Base-by-base conservation (phyloP, 2,888 invertebrate species). In the Eumacrocentrus americanus region DNA sequence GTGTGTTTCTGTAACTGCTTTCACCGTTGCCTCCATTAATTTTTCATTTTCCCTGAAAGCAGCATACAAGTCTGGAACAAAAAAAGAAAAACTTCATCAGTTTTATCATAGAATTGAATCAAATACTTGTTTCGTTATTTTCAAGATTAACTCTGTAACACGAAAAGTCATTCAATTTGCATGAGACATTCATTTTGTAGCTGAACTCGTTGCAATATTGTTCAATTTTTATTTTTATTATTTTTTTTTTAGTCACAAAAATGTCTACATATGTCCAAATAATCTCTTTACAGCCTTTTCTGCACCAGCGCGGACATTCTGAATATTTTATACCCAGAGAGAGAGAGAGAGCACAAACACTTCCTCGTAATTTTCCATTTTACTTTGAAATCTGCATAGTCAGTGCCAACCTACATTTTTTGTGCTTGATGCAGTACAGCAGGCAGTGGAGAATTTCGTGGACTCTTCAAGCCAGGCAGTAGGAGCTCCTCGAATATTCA, bases 41-140 rank as follows among this genome's bases (percentile, higher is more conserved):
- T 58, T 52, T 58, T 58, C 40, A 58, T 48, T 57, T 35, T 48
- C 38, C 47, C 12, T 37, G 34, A 29, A 12, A 18, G 25, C 16
- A 40, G n/a, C 16, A 4, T 20, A 42, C n/a, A 23, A 34, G 20
- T 20, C 29, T 35, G n/a, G 22, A n/a, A 9, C 20, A 25, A 18
- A 52, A 35, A 29, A 52, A 6, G n/a, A 52, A 51, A 52, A 58
- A 58, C 14, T 23, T 14, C 25, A 52, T 54, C 22, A 29, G 37
- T 16, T 22, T 46, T 25, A 44, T 52, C 25, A 14, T 48, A n/a
- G 14, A 56, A 47, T 40, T 56, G 37, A 44, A 58, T 18, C 20
- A 44, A 35, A 54, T 34, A 54, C 16, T 7, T 14, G 14, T 54
- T 18, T 40, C n/a, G n/a, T 16, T 25, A 20, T n/a, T 18, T 40